Evolutionary conservation across 2,113 vertebrate species (phyloP).

Genomic region (Zosterops pallidus): DNA sequence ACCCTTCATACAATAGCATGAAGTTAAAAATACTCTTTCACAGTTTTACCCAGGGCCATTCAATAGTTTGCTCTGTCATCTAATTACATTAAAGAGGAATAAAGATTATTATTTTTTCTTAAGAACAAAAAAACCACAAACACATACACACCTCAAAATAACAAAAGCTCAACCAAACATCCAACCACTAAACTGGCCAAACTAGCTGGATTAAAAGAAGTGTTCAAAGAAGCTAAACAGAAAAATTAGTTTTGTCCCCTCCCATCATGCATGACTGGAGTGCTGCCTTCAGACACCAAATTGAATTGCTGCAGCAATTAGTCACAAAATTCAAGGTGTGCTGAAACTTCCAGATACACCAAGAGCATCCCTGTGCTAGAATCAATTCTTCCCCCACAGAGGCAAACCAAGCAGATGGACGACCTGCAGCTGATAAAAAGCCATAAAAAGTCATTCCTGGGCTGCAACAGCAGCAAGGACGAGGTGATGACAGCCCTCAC

Average conservation of each 20-base stretch:
- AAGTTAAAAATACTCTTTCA: background rate
- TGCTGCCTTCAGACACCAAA: background rate
- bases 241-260: background rate
- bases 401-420: background rate
- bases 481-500: fast-evolving
- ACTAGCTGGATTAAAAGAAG: background rate
- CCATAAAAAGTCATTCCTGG: background rate
- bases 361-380: background rate
- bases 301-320: background rate
- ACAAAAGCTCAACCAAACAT: background rate
- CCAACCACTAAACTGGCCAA: background rate
- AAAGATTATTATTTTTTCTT: background rate
- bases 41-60: background rate
- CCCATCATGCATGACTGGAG: background rate
- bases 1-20: background rate
- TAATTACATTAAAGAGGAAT: background rate
- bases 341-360: background rate
- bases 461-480: background rate
- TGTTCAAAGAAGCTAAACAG: background rate
- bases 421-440: background rate
- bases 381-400: background rate
- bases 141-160: background rate
- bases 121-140: background rate
- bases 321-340: background rate
- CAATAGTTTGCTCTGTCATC: background rate